Evolutionary conservation across 2,113 vertebrate genomes (phyloP).

Genomic region (Sakesphorus luctuosus): DNA sequence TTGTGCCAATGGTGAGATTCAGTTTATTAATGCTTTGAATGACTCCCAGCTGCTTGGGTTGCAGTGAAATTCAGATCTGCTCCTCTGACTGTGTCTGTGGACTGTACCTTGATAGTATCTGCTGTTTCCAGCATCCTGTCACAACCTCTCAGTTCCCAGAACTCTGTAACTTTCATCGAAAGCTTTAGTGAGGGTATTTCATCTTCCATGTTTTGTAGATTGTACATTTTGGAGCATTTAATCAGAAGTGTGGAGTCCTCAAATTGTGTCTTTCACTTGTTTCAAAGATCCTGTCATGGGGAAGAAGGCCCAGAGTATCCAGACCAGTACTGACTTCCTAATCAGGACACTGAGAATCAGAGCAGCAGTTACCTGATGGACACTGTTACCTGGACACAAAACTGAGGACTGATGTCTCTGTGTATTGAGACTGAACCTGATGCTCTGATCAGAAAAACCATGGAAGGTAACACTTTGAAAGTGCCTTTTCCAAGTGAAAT

Average conservation of each 20-base stretch:
- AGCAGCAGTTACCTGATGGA: not conserved
- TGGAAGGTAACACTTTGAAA: not conserved
- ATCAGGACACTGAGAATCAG: not conserved
- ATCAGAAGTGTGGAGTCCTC: not conserved
- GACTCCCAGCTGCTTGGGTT: not conserved
- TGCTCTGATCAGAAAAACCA: not conserved
- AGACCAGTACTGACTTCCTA: not conserved
- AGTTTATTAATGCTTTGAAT: not conserved
- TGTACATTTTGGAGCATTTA: not conserved
- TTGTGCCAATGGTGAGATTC: not conserved
- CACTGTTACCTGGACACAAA: not conserved
- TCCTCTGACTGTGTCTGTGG: not conserved
- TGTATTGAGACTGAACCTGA: not conserved
- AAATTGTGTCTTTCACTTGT: not conserved
- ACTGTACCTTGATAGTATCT: not conserved
- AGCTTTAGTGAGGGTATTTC: not conserved
- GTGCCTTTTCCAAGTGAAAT: not conserved
- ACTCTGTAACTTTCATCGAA: not conserved
- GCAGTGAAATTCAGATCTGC: not conserved
- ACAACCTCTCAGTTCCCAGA: not conserved
- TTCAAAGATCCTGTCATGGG: not conserved
- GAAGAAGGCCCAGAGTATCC: not conserved
- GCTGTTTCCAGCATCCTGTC: not conserved
- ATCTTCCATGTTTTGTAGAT: not conserved
- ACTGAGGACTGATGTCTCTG: not conserved